phyloP scores from a whole-genome alignment of 2,888 invertebrate species.

The Limenitis camilla region DNA sequence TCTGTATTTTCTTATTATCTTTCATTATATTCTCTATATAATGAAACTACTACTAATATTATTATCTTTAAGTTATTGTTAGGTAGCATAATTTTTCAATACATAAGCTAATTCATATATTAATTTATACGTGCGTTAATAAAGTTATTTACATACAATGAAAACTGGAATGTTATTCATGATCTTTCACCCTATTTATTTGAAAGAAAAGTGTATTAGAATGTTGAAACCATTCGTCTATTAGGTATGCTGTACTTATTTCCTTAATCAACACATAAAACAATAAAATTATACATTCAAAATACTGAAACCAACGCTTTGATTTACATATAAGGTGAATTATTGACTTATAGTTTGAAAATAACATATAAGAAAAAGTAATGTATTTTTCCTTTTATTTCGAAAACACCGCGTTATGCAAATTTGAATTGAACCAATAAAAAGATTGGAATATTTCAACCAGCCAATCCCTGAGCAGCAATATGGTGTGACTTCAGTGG shows the following conservation, averaged over 20 bases:
- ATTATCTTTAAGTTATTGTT: no score
- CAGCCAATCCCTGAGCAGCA: slow-evolving; percentile 52
- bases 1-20: no score
- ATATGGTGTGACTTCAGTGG: slow-evolving; percentile 70
- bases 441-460: slow-evolving; percentile 27
- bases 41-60: no score
- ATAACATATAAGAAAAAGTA: neutral
- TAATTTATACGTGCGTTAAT: slow-evolving; percentile 18
- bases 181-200: slow-evolving; percentile 37
- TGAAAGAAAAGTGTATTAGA: slow-evolving; percentile 31
- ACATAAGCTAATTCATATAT: slow-evolving; percentile 18
- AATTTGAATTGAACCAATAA: slow-evolving; percentile 42
- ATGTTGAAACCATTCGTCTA: neutral
- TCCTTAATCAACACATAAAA: neutral
- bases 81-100: neutral
- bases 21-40: no score
- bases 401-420: slow-evolving; percentile 40
- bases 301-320: neutral
- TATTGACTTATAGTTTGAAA: neutral
- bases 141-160: slow-evolving; percentile 31
- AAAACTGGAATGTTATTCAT: slow-evolving; percentile 27
- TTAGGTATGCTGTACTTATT: neutral
- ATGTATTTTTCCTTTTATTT: slow-evolving; percentile 21
- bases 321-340: no score
- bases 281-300: neutral